Conservation (phyloP, 2,113 vertebrate genomes). For the Saccopteryx leptura region DNA sequence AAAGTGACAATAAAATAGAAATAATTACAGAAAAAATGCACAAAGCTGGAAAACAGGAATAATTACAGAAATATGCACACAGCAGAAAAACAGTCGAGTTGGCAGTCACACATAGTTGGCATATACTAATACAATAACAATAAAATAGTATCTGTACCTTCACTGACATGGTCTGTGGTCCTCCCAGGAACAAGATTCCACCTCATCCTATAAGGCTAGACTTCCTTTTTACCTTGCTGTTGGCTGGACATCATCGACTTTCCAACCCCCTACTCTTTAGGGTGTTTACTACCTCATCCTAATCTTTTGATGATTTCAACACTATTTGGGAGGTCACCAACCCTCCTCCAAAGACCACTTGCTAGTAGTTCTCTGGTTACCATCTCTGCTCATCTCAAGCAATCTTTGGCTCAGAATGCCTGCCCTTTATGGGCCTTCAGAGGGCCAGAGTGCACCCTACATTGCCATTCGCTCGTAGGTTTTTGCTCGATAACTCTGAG, state of each 20-base stretch:
- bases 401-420: neutral
- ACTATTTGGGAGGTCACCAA: neutral
- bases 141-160: neutral
- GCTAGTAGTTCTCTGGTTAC: slow-evolving; percentile 3
- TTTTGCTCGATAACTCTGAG: neutral
- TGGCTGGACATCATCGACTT: neutral
- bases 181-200: neutral
- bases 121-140: neutral
- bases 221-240: neutral
- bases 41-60: slow-evolving; percentile 12
- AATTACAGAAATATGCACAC: slow-evolving; percentile 18
- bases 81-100: slow-evolving; percentile 39
- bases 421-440: neutral
- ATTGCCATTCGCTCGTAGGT: neutral
- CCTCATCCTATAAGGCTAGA: neutral
- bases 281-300: neutral
- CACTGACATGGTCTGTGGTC: neutral
- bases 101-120: neutral
- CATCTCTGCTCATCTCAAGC: neutral
- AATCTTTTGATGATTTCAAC: neutral
- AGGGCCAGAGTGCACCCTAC: neutral
- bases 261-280: neutral
- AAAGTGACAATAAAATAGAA: slow-evolving; percentile 38
- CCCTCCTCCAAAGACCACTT: neutral
- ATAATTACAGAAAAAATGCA: slow-evolving; percentile 60